These are phyloP conservation scores for Tychaedon coryphoeus DNA, from an alignment of 2,113 vertebrate genomes.

Conservation along the genomic window DNA sequence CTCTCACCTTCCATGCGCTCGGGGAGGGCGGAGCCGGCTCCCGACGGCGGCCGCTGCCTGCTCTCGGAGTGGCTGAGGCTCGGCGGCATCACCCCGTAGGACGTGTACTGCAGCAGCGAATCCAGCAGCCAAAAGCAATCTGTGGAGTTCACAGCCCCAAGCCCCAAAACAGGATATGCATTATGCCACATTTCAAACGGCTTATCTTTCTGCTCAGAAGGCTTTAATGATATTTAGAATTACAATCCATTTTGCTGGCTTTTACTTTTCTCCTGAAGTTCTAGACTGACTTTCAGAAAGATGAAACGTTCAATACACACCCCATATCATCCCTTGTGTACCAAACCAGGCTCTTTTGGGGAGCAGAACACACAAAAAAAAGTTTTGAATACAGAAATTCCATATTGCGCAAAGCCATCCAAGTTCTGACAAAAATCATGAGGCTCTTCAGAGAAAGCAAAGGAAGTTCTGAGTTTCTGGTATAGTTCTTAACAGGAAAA, in stretches of 20 bases:
- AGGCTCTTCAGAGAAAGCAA: not conserved
- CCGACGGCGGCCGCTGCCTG: conserved; percentile 82
- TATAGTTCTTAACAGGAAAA: not conserved
- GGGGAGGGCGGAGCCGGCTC: conserved; percentile 75
- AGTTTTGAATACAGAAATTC: not conserved
- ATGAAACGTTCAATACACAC: not conserved
- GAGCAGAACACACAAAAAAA: not conserved
- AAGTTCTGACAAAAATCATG: not conserved
- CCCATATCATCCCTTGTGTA: not conserved
- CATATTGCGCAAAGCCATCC: not conserved
- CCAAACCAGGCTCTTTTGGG: not conserved
- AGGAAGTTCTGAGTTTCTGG: not conserved
- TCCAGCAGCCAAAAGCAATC: conserved; percentile 98
- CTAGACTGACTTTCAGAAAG: not conserved
- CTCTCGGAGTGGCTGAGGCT: conserved; percentile 92
- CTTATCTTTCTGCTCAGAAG: not conserved
- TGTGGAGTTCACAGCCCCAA: conserved; percentile 45
- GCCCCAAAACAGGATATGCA: not conserved
- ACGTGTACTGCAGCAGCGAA: conserved; percentile 92
- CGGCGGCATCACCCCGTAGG: conserved; percentile 90
- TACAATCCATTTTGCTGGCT: not conserved
- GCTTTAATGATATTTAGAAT: not conserved
- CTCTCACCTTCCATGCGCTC: conserved; percentile 93
- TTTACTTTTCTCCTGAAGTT: not conserved
- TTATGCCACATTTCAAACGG: not conserved